Conservation (phyloP, 1,140 invertebrate species). For the Diplogasteroides magnus region DNA sequence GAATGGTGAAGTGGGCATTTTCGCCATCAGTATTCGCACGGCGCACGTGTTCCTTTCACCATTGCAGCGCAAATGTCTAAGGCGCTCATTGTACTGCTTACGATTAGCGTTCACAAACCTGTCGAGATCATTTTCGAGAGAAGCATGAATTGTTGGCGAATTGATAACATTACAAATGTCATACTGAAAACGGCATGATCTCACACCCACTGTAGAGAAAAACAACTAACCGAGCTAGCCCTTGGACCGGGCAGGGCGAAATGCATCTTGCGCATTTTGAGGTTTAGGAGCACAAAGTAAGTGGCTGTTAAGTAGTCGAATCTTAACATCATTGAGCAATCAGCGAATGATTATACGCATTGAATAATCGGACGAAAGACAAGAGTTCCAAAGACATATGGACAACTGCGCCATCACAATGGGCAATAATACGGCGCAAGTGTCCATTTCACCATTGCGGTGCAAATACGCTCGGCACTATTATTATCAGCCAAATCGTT, state of each 20-base stretch:
- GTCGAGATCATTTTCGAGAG: slow-evolving; percentile 33
- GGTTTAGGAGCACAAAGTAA: slow-evolving; percentile 69
- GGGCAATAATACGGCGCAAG: too few species aligned
- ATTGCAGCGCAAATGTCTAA: too few species aligned
- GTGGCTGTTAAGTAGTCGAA: slow-evolving; percentile 75
- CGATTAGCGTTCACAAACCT: slow-evolving; percentile 27
- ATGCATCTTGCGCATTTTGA: slow-evolving; percentile 63
- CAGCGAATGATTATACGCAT: slow-evolving; percentile 56
- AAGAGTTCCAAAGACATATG: too few species aligned
- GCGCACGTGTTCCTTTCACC: too few species aligned
- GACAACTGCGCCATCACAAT: too few species aligned
- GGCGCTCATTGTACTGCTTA: not conserved
- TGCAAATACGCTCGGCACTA: too few species aligned
- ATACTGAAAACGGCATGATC: slow-evolving; percentile 7
- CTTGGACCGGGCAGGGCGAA: slow-evolving; percentile 38
- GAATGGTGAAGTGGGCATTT: too few species aligned
- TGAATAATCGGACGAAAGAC: slow-evolving; percentile 57
- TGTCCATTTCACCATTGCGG: too few species aligned
- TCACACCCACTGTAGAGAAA: not conserved
- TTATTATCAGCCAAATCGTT: too few species aligned
- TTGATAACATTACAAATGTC: slow-evolving; percentile 20
- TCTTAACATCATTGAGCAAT: slow-evolving; percentile 59
- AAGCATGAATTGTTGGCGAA: slow-evolving; percentile 37
- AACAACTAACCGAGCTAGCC: slow-evolving; percentile 4
- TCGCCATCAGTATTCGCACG: not conserved